These are phyloP conservation scores for Elephantulus edwardii DNA, from an alignment of 2,113 vertebrate genomes.

Conservation along the genomic window DNA sequence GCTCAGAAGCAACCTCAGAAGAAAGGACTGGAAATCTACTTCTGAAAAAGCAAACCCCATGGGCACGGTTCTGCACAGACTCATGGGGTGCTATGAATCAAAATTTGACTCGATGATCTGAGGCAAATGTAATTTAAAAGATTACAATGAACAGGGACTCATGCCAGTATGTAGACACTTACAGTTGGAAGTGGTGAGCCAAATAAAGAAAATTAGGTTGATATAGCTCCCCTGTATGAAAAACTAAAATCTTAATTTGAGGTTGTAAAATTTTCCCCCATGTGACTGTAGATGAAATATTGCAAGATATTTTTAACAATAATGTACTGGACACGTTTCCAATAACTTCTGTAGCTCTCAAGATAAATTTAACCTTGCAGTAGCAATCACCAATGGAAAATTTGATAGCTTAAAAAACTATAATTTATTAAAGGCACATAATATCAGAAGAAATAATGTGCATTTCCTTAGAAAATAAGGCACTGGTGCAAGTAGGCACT, in stretches of 20 bases:
- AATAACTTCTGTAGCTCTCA: conserved; percentile 19
- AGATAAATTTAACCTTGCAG: not conserved
- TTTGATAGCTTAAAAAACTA: not conserved
- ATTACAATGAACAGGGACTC: not conserved
- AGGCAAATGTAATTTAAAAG: not conserved
- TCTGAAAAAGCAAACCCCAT: too few species aligned
- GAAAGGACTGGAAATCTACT: too few species aligned
- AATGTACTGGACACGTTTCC: conserved; percentile 11
- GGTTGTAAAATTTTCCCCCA: not conserved
- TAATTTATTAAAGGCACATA: conserved; percentile 35
- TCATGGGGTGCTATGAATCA: too few species aligned
- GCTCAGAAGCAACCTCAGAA: too few species aligned
- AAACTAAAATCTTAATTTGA: not conserved
- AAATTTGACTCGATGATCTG: not conserved
- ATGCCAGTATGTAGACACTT: not conserved
- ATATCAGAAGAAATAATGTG: not conserved
- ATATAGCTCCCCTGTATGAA: not conserved
- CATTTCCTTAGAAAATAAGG: conserved; percentile 43
- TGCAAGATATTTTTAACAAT: not conserved
- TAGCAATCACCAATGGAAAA: not conserved
- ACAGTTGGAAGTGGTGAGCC: not conserved
- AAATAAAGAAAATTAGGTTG: not conserved
- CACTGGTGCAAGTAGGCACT: not conserved
- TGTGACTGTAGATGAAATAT: not conserved
- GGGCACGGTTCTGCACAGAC: too few species aligned